Evolutionary conservation across 2,888 invertebrate genomes (phyloP).

Genomic region (Drosophila suboccidentalis): DNA sequence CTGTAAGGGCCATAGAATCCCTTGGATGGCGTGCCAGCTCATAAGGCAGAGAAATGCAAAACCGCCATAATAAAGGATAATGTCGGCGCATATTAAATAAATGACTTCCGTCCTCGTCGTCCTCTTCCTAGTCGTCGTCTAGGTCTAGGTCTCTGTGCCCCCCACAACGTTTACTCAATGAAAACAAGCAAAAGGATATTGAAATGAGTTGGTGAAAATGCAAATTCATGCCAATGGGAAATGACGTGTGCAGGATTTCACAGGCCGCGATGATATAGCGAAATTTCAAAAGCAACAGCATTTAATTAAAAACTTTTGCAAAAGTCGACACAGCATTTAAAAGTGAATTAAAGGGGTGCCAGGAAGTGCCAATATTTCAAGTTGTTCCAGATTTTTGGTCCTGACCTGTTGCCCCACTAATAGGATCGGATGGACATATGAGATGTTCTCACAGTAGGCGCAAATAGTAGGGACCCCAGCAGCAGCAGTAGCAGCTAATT

Average conservation of each 20-base stretch:
- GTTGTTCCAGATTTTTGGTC: conserved; percentile 17
- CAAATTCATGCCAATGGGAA: conserved; percentile 80
- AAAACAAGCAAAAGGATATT: conserved; percentile 80
- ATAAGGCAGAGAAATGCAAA: conserved; percentile 78
- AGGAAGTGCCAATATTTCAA: conserved; percentile 58
- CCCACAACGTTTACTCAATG: conserved; percentile 66
- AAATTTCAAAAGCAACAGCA: conserved; percentile 46
- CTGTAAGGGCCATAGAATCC: conserved; percentile 9
- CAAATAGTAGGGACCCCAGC: conserved; percentile 27
- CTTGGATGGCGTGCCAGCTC: conserved; percentile 67
- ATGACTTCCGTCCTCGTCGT: conserved; percentile 74
- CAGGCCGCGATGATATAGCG: conserved; percentile 69
- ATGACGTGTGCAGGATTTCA: conserved; percentile 79
- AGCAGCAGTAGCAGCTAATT: conserved; percentile 57
- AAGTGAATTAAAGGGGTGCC: conserved; percentile 69
- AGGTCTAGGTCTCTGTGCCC: conserved; percentile 50
- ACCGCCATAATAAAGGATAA: conserved; percentile 81
- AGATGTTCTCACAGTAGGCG: conserved; percentile 67
- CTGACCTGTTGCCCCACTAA: conserved; percentile 77
- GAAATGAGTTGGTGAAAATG: conserved; percentile 79
- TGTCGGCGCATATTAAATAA: conserved; percentile 83
- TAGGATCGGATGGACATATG: background rate
- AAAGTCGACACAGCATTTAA: conserved; percentile 61
- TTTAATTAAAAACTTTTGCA: conserved; percentile 71
- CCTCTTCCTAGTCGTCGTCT: conserved; percentile 35